A percentile compares a stretch with the other conserved stretches of the same genome.
Evolutionary conservation across 2,888 invertebrate species (phyloP).

Genomic region (Protonemura montana): DNA sequence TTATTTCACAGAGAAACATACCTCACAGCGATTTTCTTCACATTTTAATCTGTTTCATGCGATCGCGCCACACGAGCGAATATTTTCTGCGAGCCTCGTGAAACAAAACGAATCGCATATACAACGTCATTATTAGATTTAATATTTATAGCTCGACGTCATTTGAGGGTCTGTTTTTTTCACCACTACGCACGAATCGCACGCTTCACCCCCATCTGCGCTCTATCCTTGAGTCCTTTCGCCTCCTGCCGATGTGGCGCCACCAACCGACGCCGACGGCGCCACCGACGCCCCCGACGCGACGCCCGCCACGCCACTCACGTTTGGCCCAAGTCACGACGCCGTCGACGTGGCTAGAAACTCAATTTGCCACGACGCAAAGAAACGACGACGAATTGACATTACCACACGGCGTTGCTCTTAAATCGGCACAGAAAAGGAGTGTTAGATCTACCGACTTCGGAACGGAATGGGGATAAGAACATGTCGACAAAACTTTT

Average conservation of each 20-base stretch:
- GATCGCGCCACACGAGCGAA: neutral
- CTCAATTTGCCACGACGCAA: slow-evolving; percentile 33
- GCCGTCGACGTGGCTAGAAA: slow-evolving; percentile 29
- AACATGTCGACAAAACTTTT: neutral
- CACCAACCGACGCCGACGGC: slow-evolving; percentile 16
- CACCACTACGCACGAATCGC: neutral
- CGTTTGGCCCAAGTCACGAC: neutral
- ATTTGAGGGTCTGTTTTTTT: neutral
- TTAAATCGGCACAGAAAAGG: slow-evolving; percentile 25
- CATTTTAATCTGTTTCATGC: neutral
- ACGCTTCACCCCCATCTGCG: neutral
- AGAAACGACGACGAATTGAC: slow-evolving; percentile 23
- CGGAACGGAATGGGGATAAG: neutral
- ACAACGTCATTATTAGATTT: neutral
- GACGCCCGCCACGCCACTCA: slow-evolving; percentile 13
- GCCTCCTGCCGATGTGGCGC: slow-evolving; percentile 20
- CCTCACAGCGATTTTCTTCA: neutral
- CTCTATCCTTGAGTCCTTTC: neutral
- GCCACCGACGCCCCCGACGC: slow-evolving; percentile 13
- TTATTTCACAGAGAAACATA: neutral
- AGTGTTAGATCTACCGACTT: neutral
- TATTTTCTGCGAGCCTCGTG: neutral
- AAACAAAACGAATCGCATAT: neutral
- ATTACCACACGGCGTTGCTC: slow-evolving; percentile 1
- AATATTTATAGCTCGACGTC: neutral